Evolutionary conservation across 2,113 vertebrate species (phyloP).

Genomic region (Hippocampus abdominalis): DNA sequence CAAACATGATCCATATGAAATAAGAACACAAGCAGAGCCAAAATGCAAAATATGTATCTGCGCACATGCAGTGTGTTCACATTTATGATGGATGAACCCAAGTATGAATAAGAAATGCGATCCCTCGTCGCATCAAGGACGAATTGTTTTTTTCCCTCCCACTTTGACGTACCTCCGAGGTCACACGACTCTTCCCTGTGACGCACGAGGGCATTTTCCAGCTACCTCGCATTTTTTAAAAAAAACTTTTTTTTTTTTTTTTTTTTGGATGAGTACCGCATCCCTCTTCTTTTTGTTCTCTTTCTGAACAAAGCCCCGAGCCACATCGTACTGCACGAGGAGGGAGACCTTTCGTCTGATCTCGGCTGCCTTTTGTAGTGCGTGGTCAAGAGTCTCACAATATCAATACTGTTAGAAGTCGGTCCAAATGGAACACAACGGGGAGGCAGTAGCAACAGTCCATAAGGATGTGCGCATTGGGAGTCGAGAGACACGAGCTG

Average conservation of each 20-base stretch:
- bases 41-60: too few species aligned
- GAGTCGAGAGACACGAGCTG: too few species aligned
- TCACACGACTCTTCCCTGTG: constrained; percentile 2
- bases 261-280: background rate
- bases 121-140: background rate
- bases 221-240: background rate
- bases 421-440: background rate
- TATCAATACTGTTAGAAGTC: background rate
- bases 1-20: too few species aligned
- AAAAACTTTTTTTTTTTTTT: too few species aligned
- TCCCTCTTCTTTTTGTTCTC: constrained; percentile 22
- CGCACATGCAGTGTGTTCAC: too few species aligned
- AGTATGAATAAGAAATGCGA: background rate
- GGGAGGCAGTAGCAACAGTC: too few species aligned
- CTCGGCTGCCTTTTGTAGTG: background rate
- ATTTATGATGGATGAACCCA: too few species aligned
- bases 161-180: constrained; percentile 22
- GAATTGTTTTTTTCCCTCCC: background rate
- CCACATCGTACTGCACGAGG: background rate
- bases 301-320: constrained; percentile 12
- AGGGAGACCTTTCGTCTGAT: constrained; percentile 12
- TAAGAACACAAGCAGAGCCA: too few species aligned
- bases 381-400: background rate
- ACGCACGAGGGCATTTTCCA: constrained; percentile 7
- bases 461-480: too few species aligned